Conservation (phyloP, 2,888 invertebrate genomes). For the Leptinotarsa juncta region DNA sequence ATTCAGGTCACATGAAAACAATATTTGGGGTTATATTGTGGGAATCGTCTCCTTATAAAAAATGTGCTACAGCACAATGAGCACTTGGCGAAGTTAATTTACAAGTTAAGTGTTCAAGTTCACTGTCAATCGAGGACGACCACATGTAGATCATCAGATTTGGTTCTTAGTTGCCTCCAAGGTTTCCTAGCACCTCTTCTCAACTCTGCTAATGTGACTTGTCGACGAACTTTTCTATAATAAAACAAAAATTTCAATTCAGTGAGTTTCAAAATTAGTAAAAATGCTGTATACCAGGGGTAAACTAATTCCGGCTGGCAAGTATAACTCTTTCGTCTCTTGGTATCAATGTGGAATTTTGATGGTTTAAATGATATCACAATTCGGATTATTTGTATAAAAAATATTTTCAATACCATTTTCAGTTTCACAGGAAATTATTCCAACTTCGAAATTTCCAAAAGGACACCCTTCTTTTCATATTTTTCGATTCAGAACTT, state of each 20-base stretch:
- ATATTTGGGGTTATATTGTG: slow-evolving; percentile 23
- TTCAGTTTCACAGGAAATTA: no score
- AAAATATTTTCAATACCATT: no score
- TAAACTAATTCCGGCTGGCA: no score
- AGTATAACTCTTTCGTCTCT: no score
- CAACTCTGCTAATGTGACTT: slow-evolving; percentile 81
- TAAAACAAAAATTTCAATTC: slow-evolving; percentile 40
- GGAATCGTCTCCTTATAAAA: slow-evolving; percentile 36
- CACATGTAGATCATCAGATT: slow-evolving; percentile 71
- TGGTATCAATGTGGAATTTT: no score
- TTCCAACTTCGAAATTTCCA: no score
- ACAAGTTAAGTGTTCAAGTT: slow-evolving; percentile 44
- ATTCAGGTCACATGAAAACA: slow-evolving; percentile 21
- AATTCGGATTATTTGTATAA: no score
- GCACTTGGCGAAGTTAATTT: slow-evolving; percentile 57
- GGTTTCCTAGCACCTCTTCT: slow-evolving; percentile 88
- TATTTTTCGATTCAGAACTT: no score
- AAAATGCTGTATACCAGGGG: not conserved
- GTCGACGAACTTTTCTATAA: slow-evolving; percentile 84
- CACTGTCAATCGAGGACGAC: slow-evolving; percentile 81
- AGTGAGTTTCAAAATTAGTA: not conserved
- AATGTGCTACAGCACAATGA: slow-evolving; percentile 54
- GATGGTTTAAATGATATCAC: no score
- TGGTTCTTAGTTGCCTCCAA: slow-evolving; percentile 74
- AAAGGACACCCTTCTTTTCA: no score